phyloP scores from a whole-genome alignment of 53 echinoderm and acorn worm species.

The Glandiceps talaboti region DNA sequence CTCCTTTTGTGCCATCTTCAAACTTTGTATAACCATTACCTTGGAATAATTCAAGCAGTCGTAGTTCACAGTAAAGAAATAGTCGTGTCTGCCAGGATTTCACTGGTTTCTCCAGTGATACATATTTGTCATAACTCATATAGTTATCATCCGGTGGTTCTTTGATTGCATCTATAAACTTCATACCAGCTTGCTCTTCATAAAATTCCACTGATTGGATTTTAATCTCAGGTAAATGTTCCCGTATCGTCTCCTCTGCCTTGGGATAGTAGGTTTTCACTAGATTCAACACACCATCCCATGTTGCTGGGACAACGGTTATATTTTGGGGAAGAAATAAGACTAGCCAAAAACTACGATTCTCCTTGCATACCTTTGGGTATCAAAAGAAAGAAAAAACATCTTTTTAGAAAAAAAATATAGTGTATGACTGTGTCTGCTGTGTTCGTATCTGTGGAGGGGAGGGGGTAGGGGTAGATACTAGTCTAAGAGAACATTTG shows the following conservation, averaged over 20 bases:
- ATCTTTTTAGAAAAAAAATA: too few relatives aligned
- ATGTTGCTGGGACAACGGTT: constrained; percentile 60
- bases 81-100: constrained; percentile 67
- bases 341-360: constrained; percentile 26
- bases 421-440: too few relatives aligned
- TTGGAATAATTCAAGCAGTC: constrained; percentile 69
- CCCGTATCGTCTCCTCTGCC: constrained; percentile 27
- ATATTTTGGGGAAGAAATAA: constrained; percentile 2
- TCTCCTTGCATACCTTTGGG: constrained; percentile 17
- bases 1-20: constrained; percentile 56
- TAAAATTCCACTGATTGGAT: constrained; percentile 58
- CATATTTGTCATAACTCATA: constrained; percentile 67
- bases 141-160: constrained; percentile 29
- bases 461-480: too few relatives aligned
- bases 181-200: constrained; percentile 39
- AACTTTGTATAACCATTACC: constrained; percentile 71
- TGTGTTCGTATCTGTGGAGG: too few relatives aligned
- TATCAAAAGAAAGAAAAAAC: too few relatives aligned
- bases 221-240: constrained; percentile 52
- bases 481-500: too few relatives aligned
- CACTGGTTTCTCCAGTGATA: constrained; percentile 45
- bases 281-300: constrained; percentile 66
- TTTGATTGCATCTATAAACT: constrained; percentile 64
- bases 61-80: constrained; percentile 86
- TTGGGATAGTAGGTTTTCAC: constrained; percentile 52